These are phyloP conservation scores for Pelobates fuscus DNA, from an alignment of 2,113 vertebrate genomes.

Conservation along the genomic window DNA sequence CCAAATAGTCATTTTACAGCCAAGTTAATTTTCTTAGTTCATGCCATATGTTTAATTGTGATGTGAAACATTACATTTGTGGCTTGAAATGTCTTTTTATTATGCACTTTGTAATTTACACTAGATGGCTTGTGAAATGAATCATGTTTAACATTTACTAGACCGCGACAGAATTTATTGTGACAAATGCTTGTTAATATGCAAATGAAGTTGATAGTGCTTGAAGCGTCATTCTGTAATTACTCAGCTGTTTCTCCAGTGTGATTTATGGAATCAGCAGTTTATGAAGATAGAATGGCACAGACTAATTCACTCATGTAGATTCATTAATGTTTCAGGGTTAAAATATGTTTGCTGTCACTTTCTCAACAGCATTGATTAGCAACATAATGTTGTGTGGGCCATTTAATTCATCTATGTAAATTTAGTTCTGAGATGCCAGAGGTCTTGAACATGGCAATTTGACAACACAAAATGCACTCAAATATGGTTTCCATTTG, in stretches of 20 bases:
- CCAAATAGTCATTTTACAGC: slow-evolving; percentile 19
- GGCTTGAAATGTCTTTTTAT: slow-evolving; percentile 29
- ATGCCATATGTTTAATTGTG: slow-evolving; percentile 26
- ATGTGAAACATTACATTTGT: slow-evolving; percentile 18
- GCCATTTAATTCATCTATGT: slow-evolving; percentile 58
- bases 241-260: slow-evolving; percentile 66
- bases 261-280: slow-evolving; percentile 73
- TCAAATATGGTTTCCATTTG: neutral
- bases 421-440: slow-evolving; percentile 54
- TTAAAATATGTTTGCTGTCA: slow-evolving; percentile 66
- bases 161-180: slow-evolving; percentile 63
- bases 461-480: slow-evolving; percentile 49
- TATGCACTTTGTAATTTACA: slow-evolving; percentile 52
- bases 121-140: slow-evolving; percentile 54
- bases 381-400: slow-evolving; percentile 54
- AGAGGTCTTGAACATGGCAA: slow-evolving; percentile 42
- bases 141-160: slow-evolving; percentile 59
- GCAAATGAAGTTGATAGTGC: slow-evolving; percentile 59
- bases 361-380: slow-evolving; percentile 60
- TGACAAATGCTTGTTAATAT: slow-evolving; percentile 66
- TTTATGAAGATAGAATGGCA: slow-evolving; percentile 62
- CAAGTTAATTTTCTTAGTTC: slow-evolving; percentile 12
- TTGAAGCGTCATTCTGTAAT: slow-evolving; percentile 62
- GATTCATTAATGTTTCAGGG: slow-evolving; percentile 69
- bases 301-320: slow-evolving; percentile 68